phyloP scores from a whole-genome alignment of 2,797 vertebrate genomes.

The Todus mexicanus region DNA sequence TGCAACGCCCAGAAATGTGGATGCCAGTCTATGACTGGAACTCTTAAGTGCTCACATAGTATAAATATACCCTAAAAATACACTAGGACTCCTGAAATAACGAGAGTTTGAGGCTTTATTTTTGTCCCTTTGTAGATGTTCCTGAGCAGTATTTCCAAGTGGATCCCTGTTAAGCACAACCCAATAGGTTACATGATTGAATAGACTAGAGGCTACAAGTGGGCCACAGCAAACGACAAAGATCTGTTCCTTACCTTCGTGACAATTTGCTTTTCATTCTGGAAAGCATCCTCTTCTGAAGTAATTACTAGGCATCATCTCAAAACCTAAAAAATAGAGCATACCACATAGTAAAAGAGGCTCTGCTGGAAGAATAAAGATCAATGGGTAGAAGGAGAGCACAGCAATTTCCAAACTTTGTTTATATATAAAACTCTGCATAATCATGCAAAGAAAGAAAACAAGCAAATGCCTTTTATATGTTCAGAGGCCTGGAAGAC shows the following conservation, averaged over 20 bases:
- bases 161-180: not conserved
- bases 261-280: not conserved
- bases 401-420: not conserved
- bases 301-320: not conserved
- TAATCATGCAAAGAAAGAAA: not conserved
- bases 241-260: not conserved
- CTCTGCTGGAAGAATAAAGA: not conserved
- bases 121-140: not conserved
- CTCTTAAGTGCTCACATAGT: not conserved
- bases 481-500: not conserved
- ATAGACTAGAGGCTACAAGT: not conserved
- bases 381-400: not conserved
- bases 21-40: not conserved
- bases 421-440: not conserved
- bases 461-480: not conserved
- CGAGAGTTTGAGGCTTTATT: not conserved
- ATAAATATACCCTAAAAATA: not conserved
- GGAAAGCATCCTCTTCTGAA: not conserved
- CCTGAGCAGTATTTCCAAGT: not conserved
- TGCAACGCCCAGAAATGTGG: not conserved
- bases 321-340: not conserved
- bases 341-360: not conserved
- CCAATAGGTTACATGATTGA: not conserved
- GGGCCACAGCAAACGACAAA: not conserved
- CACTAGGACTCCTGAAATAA: not conserved